phyloP scores from a whole-genome alignment of 2,888 invertebrate species.

The Dendrolimus houi region DNA sequence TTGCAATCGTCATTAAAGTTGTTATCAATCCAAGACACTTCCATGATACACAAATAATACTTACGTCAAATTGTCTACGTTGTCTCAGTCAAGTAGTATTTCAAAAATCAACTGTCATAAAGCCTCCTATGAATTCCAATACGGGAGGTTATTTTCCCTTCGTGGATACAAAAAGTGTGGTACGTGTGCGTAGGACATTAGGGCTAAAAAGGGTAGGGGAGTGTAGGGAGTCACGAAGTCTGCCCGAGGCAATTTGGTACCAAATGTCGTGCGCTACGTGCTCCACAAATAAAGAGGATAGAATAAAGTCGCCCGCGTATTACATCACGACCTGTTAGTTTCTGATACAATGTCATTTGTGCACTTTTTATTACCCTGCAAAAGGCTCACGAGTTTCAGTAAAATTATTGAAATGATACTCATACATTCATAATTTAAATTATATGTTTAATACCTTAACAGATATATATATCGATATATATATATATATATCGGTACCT shows the following conservation, averaged over 20 bases:
- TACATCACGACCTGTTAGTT: constrained; percentile 11
- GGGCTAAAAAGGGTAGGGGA: constrained; percentile 50
- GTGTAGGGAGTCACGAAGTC: constrained; percentile 58
- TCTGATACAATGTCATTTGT: constrained; percentile 7
- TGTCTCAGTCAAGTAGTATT: not conserved
- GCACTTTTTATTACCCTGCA: constrained; percentile 5
- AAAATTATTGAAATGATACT: constrained; percentile 1
- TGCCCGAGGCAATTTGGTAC: constrained; percentile 71
- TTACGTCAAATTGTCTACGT: too few species aligned
- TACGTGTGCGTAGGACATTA: constrained; percentile 61
- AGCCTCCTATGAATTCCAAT: constrained; percentile 46
- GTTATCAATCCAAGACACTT: too few species aligned
- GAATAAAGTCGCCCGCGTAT: constrained; percentile 57
- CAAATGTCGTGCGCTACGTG: constrained; percentile 72
- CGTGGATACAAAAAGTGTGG: constrained; percentile 45
- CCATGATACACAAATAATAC: too few species aligned
- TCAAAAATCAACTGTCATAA: constrained; percentile 21
- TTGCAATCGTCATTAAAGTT: too few species aligned
- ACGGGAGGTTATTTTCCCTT: constrained; percentile 28
- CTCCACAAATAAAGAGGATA: constrained; percentile 67
- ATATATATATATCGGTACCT: too few species aligned
- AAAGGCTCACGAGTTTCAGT: not conserved
- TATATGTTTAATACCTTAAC: too few species aligned
- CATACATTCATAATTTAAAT: too few species aligned
- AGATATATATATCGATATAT: too few species aligned